phyloP scores from a whole-genome alignment of 2,113 vertebrate species.

The Gambusia holbrooki region DNA sequence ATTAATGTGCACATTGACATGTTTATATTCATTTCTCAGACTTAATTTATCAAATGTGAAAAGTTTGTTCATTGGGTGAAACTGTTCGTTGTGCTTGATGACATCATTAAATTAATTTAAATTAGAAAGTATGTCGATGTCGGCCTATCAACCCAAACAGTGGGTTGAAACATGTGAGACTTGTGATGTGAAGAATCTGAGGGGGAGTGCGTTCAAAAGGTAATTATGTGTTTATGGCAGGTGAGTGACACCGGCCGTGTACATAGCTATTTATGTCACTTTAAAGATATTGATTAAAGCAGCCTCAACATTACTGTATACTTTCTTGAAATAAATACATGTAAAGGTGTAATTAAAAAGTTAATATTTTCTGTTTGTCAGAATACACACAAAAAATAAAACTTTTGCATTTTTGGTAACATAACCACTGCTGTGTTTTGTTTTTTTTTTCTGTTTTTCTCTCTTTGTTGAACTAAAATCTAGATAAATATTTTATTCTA shows the following conservation, averaged over 20 bases:
- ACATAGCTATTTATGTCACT: neutral
- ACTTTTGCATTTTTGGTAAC: neutral
- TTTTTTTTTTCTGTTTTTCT: neutral
- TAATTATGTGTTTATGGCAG: slow-evolving; percentile 6
- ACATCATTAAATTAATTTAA: too few relatives aligned
- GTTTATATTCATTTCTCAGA: too few relatives aligned
- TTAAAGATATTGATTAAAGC: neutral
- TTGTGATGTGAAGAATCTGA: neutral
- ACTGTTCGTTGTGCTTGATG: too few relatives aligned
- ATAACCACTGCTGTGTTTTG: too few relatives aligned
- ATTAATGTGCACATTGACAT: too few relatives aligned
- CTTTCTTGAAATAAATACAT: neutral
- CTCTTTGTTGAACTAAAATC: neutral
- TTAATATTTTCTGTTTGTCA: neutral
- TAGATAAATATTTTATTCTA: too few relatives aligned
- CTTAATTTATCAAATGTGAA: too few relatives aligned
- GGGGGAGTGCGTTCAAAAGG: neutral
- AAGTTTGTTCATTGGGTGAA: too few relatives aligned
- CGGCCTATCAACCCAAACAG: neutral
- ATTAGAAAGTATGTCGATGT: too few relatives aligned
- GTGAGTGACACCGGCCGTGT: neutral
- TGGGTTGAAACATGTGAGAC: neutral
- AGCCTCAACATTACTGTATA: neutral
- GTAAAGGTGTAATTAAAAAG: neutral
- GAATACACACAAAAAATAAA: neutral